Conservation (phyloP, 2,797 vertebrate species). For the Apogon talboti region DNA sequence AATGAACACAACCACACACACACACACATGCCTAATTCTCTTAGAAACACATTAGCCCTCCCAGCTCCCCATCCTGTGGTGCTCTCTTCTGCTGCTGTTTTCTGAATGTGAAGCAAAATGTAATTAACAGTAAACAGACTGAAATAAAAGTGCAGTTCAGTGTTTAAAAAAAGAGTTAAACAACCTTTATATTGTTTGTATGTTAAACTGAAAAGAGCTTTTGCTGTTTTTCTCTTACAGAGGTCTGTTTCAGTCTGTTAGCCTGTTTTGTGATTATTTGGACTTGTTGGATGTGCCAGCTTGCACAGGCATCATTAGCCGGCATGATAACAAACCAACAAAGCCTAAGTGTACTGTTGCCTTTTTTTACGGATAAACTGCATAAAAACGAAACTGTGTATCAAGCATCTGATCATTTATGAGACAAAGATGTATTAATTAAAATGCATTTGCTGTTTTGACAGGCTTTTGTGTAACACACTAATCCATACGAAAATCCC, state of each 20-base stretch:
- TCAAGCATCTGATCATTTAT: constrained; percentile 29
- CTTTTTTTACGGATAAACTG: constrained; percentile 3
- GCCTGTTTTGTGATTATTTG: not conserved
- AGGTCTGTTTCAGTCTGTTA: not conserved
- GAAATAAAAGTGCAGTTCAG: constrained; percentile 36
- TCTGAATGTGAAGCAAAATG: constrained; percentile 29
- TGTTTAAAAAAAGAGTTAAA: constrained; percentile 1
- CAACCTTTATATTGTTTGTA: constrained; percentile 14
- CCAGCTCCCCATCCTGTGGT: not conserved
- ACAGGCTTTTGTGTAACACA: constrained; percentile 50
- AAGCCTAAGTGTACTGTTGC: not conserved
- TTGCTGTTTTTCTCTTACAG: not conserved
- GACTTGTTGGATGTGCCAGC: too few species aligned
- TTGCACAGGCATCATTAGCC: not conserved
- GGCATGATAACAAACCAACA: not conserved
- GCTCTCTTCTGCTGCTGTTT: constrained; percentile 14
- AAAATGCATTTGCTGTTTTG: constrained; percentile 46
- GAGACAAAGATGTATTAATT: constrained; percentile 41
- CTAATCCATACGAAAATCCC: constrained; percentile 65
- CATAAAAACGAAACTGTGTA: not conserved
- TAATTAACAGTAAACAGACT: constrained; percentile 41
- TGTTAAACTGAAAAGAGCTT: constrained; percentile 2
- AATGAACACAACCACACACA: constrained; percentile 6
- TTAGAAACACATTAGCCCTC: constrained; percentile 47
- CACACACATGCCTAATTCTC: constrained; percentile 40